Percentiles rank a stretch among this genome's conserved stretches.
phyloP scores from a whole-genome alignment of 1,140 invertebrate genomes.

The Pseudobourletiella spinata region DNA sequence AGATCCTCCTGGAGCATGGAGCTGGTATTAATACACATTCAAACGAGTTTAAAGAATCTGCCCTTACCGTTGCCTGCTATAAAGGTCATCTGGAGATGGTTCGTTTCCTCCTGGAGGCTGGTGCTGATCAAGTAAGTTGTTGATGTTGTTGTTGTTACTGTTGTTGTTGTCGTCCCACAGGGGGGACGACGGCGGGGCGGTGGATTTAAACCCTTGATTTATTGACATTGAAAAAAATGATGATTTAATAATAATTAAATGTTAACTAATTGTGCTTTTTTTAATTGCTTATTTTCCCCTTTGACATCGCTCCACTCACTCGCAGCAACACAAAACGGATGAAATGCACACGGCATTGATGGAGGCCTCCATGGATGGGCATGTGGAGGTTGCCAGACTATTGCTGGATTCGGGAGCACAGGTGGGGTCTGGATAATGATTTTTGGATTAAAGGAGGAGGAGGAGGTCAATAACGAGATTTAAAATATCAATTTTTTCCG shows the following conservation, averaged over 20 bases:
- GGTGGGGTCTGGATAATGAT: constrained; percentile 48
- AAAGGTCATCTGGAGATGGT: constrained; percentile 98
- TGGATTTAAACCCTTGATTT: too few relatives aligned
- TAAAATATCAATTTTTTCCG: too few relatives aligned
- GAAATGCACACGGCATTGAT: constrained; percentile 99
- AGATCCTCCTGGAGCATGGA: constrained; percentile 79
- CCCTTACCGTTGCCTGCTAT: constrained; percentile 92
- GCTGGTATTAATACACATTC: constrained; percentile 97
- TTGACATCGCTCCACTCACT: too few relatives aligned
- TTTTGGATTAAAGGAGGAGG: neutral
- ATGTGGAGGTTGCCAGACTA: constrained; percentile 88
- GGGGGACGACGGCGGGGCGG: too few relatives aligned
- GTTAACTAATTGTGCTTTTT: neutral
- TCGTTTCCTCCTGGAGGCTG: constrained; percentile 84
- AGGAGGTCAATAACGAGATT: neutral
- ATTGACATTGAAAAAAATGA: too few relatives aligned
- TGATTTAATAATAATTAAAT: neutral
- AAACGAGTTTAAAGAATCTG: constrained; percentile 95
- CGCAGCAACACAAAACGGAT: constrained; percentile 88
- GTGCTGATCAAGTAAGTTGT: constrained; percentile 66
- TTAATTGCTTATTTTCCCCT: too few relatives aligned
- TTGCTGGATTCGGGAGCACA: constrained; percentile 94
- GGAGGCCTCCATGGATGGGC: constrained; percentile 99
- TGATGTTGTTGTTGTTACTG: constrained; percentile 7
- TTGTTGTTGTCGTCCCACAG: neutral